These are phyloP conservation scores for Zenarchopterus dispar DNA, from an alignment of 2,797 vertebrate species.

Conservation along the genomic window DNA sequence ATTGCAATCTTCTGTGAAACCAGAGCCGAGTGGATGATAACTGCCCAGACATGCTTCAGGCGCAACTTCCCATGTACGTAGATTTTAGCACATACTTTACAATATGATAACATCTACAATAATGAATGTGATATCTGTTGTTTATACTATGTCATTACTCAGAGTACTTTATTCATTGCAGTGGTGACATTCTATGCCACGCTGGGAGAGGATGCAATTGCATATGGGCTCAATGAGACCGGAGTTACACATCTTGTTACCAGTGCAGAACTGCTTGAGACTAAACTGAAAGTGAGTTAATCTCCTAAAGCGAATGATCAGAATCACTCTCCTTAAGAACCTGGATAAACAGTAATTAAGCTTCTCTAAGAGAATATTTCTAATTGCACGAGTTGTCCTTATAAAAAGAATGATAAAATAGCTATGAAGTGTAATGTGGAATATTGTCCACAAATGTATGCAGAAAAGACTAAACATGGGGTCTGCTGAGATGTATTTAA, in stretches of 20 bases:
- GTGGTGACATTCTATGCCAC: conserved; percentile 98
- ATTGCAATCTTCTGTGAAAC: conserved; percentile 98
- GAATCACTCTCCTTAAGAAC: neutral
- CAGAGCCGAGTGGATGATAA: conserved; percentile 95
- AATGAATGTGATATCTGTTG: neutral
- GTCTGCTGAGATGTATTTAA: too few species aligned
- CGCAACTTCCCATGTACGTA: conserved; percentile 92
- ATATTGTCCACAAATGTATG: too few species aligned
- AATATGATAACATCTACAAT: neutral
- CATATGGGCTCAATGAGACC: conserved; percentile 93
- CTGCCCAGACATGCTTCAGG: conserved; percentile 94
- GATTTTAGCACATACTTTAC: accelerated
- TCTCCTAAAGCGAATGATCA: neutral
- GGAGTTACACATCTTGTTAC: conserved; percentile 92
- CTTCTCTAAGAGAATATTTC: too few species aligned
- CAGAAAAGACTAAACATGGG: too few species aligned
- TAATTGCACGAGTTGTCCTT: too few species aligned
- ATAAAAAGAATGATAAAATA: too few species aligned
- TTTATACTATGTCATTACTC: conserved; percentile 1
- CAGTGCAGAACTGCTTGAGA: conserved; percentile 91
- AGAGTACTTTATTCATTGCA: conserved; percentile 56
- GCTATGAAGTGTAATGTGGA: too few species aligned
- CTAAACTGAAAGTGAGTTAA: conserved; percentile 90
- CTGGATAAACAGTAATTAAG: too few species aligned
- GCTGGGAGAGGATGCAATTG: conserved; percentile 93